A percentile compares a stretch with the other conserved stretches of the same genome.
Conservation (phyloP, 1,140 invertebrate genomes). For the Aphis craccivora region DNA sequence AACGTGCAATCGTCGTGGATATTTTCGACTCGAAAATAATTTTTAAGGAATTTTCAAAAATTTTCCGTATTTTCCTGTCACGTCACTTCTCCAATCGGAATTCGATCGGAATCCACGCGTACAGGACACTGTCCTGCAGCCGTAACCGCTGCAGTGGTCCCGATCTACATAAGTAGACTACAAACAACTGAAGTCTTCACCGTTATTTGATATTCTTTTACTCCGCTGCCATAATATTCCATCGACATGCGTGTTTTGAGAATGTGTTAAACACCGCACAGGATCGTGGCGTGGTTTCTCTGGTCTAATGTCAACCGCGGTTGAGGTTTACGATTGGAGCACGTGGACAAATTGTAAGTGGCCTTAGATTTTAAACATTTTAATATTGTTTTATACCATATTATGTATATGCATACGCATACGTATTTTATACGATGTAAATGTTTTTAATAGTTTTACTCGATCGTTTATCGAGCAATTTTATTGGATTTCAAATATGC, state of each 20-base stretch:
- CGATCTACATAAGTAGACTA: too few species aligned
- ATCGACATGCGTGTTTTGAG: neutral
- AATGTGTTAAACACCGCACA: neutral
- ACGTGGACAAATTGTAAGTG: neutral
- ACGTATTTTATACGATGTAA: neutral
- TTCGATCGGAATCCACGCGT: neutral
- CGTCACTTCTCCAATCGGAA: neutral
- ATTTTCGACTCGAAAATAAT: neutral
- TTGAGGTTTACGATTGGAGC: neutral
- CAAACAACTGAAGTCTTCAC: too few species aligned
- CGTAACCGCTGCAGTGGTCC: too few species aligned
- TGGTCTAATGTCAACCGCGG: neutral
- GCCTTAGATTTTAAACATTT: neutral
- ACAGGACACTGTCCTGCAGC: too few species aligned
- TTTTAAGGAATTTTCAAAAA: neutral
- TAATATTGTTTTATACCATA: neutral
- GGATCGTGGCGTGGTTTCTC: neutral
- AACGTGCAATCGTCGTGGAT: neutral
- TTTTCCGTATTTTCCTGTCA: neutral
- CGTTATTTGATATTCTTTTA: too few species aligned
- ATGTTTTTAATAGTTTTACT: neutral
- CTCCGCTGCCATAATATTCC: too few species aligned
- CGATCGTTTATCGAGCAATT: neutral
- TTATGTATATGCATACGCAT: neutral
- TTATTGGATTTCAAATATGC: neutral